Evolutionary conservation across 2,888 invertebrate genomes (phyloP).

Genomic region (Ophion costatus): DNA sequence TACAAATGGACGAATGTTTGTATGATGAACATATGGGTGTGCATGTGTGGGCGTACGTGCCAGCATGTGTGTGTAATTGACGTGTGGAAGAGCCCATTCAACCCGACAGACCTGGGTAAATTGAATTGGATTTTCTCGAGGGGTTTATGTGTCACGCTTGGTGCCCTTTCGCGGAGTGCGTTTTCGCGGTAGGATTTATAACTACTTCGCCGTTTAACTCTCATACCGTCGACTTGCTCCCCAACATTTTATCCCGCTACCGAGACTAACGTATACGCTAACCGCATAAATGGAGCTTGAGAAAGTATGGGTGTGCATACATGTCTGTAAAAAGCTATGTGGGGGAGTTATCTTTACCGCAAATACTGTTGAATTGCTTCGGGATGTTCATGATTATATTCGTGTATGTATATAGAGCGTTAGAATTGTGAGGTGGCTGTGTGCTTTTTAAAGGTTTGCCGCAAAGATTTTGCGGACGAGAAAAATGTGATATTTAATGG

Average conservation of each 20-base stretch:
- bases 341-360: conserved; percentile 36
- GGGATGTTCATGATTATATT: conserved; percentile 26
- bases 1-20: not conserved
- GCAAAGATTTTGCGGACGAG: too few relatives aligned
- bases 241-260: conserved; percentile 30
- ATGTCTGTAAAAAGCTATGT: conserved; percentile 14
- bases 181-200: conserved; percentile 57
- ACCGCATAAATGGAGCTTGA: not conserved
- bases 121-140: conserved; percentile 64
- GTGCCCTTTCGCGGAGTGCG: conserved; percentile 54
- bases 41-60: not conserved
- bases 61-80: conserved; percentile 14
- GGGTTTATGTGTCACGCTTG: conserved; percentile 58
- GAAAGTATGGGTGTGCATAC: not conserved
- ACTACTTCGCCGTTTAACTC: conserved; percentile 56
- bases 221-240: conserved; percentile 37
- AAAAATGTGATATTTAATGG: too few relatives aligned
- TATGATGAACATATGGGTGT: not conserved
- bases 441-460: not conserved
- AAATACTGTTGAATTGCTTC: conserved; percentile 31
- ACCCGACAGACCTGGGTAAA: conserved; percentile 56
- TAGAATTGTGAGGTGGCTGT: not conserved
- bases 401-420: not conserved
- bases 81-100: conserved; percentile 38
- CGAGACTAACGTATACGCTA: conserved; percentile 3